Evolutionary conservation across 2,113 vertebrate genomes (phyloP).

Genomic region (Theropithecus gelada): DNA sequence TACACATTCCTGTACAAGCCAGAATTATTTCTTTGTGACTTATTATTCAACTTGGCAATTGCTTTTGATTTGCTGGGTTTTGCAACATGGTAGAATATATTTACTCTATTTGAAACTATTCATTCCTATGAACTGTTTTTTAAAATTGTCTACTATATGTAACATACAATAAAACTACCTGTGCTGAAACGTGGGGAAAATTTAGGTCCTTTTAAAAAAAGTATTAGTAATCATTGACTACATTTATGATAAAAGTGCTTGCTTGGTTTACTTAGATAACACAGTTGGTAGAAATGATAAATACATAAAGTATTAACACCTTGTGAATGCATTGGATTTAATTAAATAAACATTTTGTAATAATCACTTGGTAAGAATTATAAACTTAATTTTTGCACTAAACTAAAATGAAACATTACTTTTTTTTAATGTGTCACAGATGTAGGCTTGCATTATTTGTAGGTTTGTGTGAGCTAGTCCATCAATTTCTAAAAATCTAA

Average conservation of each 20-base stretch:
- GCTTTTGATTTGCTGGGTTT: constrained; percentile 81
- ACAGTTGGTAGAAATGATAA: constrained; percentile 66
- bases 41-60: constrained; percentile 84
- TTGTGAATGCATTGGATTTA: constrained; percentile 73
- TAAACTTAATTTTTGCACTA: too few relatives aligned
- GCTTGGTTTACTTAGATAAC: constrained; percentile 60
- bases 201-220: constrained; percentile 64
- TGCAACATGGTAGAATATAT: constrained; percentile 81
- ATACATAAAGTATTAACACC: constrained; percentile 67
- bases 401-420: too few relatives aligned
- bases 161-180: constrained; percentile 80
- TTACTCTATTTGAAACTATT: constrained; percentile 82
- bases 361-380: neutral
- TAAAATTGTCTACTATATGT: constrained; percentile 73
- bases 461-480: too few relatives aligned
- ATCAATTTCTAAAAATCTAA: too few relatives aligned
- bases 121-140: constrained; percentile 80
- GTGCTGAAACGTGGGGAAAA: constrained; percentile 79
- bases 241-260: constrained; percentile 74
- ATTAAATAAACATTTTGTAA: constrained; percentile 70
- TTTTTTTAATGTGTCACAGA: too few relatives aligned
- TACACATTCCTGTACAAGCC: constrained; percentile 85
- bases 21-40: constrained; percentile 85
- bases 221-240: constrained; percentile 75
- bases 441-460: too few relatives aligned